These are phyloP conservation scores for Antheraea pernyi DNA, from an alignment of 1,140 invertebrate species.

Conservation along the genomic window DNA sequence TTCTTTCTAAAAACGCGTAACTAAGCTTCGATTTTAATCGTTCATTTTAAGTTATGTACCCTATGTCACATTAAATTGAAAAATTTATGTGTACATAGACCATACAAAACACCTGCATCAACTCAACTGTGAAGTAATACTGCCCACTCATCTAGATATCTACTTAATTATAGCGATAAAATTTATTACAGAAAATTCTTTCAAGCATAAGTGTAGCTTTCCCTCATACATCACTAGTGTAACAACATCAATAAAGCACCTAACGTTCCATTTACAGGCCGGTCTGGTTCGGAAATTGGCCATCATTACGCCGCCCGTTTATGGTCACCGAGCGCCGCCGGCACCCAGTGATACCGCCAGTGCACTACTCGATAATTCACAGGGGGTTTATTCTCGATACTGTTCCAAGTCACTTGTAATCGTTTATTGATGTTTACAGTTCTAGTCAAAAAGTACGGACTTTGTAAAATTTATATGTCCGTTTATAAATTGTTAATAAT, in stretches of 20 bases:
- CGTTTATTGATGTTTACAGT: too few species aligned
- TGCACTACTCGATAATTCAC: constrained; percentile 46
- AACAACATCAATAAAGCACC: constrained; percentile 22
- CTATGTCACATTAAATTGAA: too few species aligned
- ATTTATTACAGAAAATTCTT: not conserved
- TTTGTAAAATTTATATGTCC: too few species aligned
- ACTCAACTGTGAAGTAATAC: too few species aligned
- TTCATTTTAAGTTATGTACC: too few species aligned
- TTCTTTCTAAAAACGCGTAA: too few species aligned
- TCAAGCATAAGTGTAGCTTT: constrained; percentile 16
- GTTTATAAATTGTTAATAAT: too few species aligned
- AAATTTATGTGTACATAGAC: too few species aligned
- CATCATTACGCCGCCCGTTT: constrained; percentile 49
- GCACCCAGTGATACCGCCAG: constrained; percentile 36
- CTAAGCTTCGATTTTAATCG: too few species aligned
- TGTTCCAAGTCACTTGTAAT: not conserved
- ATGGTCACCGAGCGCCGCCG: constrained; percentile 30
- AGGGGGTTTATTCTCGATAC: constrained; percentile 14
- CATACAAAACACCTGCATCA: too few species aligned
- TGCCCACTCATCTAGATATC: not conserved
- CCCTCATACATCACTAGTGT: constrained; percentile 12
- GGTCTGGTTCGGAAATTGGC: constrained; percentile 53
- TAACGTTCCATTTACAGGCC: constrained; percentile 76
- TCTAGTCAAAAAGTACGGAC: too few species aligned
- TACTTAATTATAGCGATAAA: not conserved